Evolutionary conservation across 2,113 vertebrate species (phyloP), one percentile per base, ranked within the genome.

Genomic region (Mohoua ochrocephala): DNA sequence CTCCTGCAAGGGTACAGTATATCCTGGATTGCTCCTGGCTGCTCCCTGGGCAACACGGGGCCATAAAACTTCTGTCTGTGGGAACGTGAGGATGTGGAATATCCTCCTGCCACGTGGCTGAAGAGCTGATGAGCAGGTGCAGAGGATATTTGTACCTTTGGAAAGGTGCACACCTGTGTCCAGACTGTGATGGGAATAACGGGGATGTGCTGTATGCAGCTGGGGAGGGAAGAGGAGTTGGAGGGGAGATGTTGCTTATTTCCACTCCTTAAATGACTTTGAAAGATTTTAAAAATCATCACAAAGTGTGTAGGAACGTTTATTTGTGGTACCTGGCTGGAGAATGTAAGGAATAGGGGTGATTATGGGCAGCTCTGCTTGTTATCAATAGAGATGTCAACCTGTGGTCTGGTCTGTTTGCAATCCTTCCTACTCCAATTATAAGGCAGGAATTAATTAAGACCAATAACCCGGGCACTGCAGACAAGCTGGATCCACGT

Each of bases 1-100:
- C 73, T 91, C 86, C 78, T 95, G 86, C 80, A 90, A 91, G 71
- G 68, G 37, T 89, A 79, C 88, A 24, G 47, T 52, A 60, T 82
- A 54, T 57, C 67, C 82, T 47, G 70, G 56, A 84, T 77, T 91
- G 83, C 84, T 93, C 9, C 5, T 70, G 78, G 52, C 61, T 82
- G 79, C 73, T 92, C 83, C 50, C 49, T 44, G 60, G 20, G 50
- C 93, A 91, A 54, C 16, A 33, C 22, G 1, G 53, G 50, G 54
- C 47, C 9, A 3, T 56, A 26, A 91, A 89, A 53, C 63, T 77
- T 11, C 24, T 14, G 13, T 9, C 50, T 44, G 31, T 18, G 52
- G 74, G 19, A 61, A 5, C 2, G 2, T 4, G 4, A 37, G 42
- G 45, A 8, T 26, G 44, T 12, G 59, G 41, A 44, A 50, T 44